Base-by-base conservation (phyloP, 2,888 invertebrate species). In the Agrotis segetum region DNA sequence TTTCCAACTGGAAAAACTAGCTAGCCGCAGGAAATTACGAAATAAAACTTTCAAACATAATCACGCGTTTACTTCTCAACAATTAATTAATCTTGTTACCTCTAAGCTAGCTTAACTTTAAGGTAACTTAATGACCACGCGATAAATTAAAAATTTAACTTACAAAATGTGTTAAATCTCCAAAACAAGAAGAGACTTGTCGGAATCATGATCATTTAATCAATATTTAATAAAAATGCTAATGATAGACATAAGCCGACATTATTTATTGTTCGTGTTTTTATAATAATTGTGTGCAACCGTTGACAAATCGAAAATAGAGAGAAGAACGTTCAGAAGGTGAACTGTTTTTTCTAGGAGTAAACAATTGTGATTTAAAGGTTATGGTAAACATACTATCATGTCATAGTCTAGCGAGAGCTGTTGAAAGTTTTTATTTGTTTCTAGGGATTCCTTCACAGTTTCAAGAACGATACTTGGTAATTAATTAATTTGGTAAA, bases 201-300 rank as follows among this genome's bases (percentile, higher is more conserved):
- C 29, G 24, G 77, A 74, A 82, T 72, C 66, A 79, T 78, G 53
- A 68, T 64, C 74, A 56, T 77, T 69, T 81, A 76, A 84, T 79
- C 78, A 79, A 83, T 79, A 74, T 82, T 85, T 82, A 85, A 85
- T 85, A 85, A 83, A 83, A 77, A 85, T 85, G 84, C 71, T 61
- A 85, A 85, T 83, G 64, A 49, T 46, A n/a, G 56, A 62, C 61
- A 50, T 81, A 76, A 77, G 65, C 56, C 60, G 73, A 62, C 52
- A 67, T 78, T 81, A 85, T 85, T 85, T 82, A 77, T 82, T 59
- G 62, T 74, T 44, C 63, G 19, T 64, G 60, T 79, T 83, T 74
- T 81, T 76, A 74, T 64, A 76, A 77, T 84, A 63, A 69, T 71
- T 66, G 71, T 81, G 74, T 85, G 85, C 85, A 85, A 82, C 78